These are phyloP conservation scores for Sorex maritimensis DNA, from an alignment of 2,797 vertebrate species.

Conservation along the genomic window DNA sequence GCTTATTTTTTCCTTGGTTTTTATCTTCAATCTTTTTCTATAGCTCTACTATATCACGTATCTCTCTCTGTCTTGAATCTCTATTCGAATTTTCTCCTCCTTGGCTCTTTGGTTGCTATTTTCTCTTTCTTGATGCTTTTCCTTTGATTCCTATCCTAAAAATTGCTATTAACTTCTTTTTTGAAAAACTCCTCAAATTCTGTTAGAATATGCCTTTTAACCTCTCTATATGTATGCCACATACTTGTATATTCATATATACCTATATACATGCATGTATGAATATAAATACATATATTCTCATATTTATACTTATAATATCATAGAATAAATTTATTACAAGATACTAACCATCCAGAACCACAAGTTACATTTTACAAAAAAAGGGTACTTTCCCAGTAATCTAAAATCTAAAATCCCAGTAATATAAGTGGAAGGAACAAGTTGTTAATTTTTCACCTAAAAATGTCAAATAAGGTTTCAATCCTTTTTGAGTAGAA, in stretches of 20 bases:
- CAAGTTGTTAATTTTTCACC: constrained; percentile 54
- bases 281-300: background rate
- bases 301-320: background rate
- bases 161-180: constrained; percentile 26
- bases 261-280: background rate
- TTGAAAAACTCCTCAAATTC: constrained; percentile 12
- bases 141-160: constrained; percentile 24
- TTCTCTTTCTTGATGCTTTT: background rate
- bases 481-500: constrained; percentile 22
- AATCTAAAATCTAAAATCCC: constrained; percentile 20
- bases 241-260: background rate
- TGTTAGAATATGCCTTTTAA: background rate
- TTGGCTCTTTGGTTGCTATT: background rate
- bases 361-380: constrained; percentile 22
- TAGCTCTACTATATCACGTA: background rate
- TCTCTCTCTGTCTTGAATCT: constrained; percentile 29
- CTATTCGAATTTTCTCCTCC: background rate
- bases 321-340: constrained; percentile 50
- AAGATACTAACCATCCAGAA: constrained; percentile 50
- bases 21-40: background rate
- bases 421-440: background rate
- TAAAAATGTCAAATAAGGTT: background rate
- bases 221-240: background rate
- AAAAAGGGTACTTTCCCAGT: constrained; percentile 4
- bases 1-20: background rate